Conservation (phyloP, 1,140 invertebrate species). For the Vanessa tameamea region DNA sequence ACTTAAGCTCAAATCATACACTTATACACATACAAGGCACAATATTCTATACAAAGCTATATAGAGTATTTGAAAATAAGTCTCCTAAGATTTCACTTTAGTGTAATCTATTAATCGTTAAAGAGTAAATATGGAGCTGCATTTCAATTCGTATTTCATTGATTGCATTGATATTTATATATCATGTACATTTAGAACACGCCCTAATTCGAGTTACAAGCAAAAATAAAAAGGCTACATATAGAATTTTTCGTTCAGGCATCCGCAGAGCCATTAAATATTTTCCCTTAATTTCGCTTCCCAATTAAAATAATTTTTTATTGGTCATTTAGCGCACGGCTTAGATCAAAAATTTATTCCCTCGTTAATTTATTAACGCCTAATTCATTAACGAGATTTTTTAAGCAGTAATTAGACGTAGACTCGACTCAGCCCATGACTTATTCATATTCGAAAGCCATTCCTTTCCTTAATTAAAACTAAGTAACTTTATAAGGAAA, state of each 20-base stretch:
- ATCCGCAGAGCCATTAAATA: slow-evolving; percentile 13
- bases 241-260: neutral
- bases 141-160: too few relatives aligned
- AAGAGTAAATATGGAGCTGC: too few relatives aligned
- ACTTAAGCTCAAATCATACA: too few relatives aligned
- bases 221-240: neutral
- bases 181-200: too few relatives aligned
- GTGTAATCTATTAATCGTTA: too few relatives aligned
- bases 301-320: slow-evolving; percentile 25
- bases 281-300: slow-evolving; percentile 20
- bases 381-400: slow-evolving; percentile 27
- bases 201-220: neutral
- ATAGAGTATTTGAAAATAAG: too few relatives aligned
- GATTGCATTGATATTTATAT: too few relatives aligned
- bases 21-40: too few relatives aligned
- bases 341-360: slow-evolving; percentile 21
- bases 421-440: slow-evolving; percentile 18
- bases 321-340: slow-evolving; percentile 23
- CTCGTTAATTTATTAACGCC: slow-evolving; percentile 32
- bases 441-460: slow-evolving; percentile 25
- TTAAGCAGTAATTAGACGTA: slow-evolving; percentile 26
- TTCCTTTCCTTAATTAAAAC: slow-evolving; percentile 40
- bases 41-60: too few relatives aligned
- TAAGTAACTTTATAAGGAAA: slow-evolving; percentile 38
- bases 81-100: too few relatives aligned